phyloP scores from a whole-genome alignment of 2,888 invertebrate species.

The Lordiphosa fenestrarum region DNA sequence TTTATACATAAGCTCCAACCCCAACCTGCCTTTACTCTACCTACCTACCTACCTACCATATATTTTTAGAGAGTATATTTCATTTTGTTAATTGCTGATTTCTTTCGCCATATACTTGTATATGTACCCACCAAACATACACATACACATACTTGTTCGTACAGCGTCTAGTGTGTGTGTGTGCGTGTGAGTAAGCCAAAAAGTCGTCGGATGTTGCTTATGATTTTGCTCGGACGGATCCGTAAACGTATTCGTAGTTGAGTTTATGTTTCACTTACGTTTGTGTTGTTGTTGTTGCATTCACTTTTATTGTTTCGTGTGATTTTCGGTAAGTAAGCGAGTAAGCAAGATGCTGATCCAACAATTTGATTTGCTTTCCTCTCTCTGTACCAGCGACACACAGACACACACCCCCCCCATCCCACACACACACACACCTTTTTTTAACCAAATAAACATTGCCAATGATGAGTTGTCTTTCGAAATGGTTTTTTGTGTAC shows the following conservation, averaged over 20 bases:
- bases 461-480: slow-evolving; percentile 32
- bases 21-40: no score
- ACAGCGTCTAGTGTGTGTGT: no score
- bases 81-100: no score
- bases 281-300: slow-evolving; percentile 44
- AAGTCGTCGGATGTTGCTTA: neutral
- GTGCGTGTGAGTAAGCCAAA: no score
- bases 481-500: slow-evolving; percentile 31
- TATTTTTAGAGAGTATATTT: no score
- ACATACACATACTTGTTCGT: no score
- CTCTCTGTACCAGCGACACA: no score
- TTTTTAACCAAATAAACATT: slow-evolving; percentile 26
- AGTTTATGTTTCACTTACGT: slow-evolving; percentile 9
- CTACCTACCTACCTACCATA: no score
- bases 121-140: no score
- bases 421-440: slow-evolving; percentile 15
- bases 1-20: no score
- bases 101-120: no score
- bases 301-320: slow-evolving; percentile 50
- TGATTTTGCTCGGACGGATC: slow-evolving; percentile 1
- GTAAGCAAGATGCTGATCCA: slow-evolving; percentile 14
- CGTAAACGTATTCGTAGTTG: slow-evolving; percentile 1
- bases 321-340: slow-evolving; percentile 57
- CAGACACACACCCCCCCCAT: neutral
- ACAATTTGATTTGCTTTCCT: no score